Base-by-base conservation (phyloP, 2,888 invertebrate genomes). In the Caenorhabditis afra region DNA sequence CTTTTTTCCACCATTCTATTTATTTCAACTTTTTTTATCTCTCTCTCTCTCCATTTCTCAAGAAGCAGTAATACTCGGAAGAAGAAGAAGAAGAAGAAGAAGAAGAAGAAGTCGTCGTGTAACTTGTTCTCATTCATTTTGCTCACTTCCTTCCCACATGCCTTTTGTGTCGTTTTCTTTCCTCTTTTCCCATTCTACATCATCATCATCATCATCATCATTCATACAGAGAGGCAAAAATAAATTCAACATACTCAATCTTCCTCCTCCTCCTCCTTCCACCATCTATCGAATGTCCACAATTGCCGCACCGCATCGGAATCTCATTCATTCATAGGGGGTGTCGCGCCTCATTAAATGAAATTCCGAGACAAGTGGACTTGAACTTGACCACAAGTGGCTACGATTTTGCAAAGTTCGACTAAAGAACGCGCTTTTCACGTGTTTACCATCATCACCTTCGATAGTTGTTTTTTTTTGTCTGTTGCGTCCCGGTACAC, bases 351-450 rank as follows among this genome's bases (percentile, higher is more conserved):
- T 58, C 44, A 52, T 59, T 39, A 59, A 55, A 65, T 55, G 53
- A 45, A 65, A 44, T 58, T 49, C 39, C 67, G 59, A 58, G 58
- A 68, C 49, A 35, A 53, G 59, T 53, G 68, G 45, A 68, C 68
- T 68, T 44, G 59, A 68, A 61, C 68, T 68, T 68, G 61, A 35
- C 53, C 61, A 61, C 61, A 61, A 68, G 68, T 68, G 68, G 68
- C 59, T 35, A 61, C 45, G 44, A 68, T 68, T 68, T 53, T 52
- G 35, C 29, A 58, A 61, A 52, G 41, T 68, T 68, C 59, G 55
- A 57, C 66, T 44, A 66, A 66, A 66, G 66, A 66, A 55, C 55
- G 37, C 12, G 3, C 41, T 11, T 14, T 14, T 47, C 16, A 7
- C n/a, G 11, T 44, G 44, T 44, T 29, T 29, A 29, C 29, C 29